Base-by-base conservation (phyloP, 2,797 vertebrate genomes). In the Tokudaia tokunoshimensis region DNA sequence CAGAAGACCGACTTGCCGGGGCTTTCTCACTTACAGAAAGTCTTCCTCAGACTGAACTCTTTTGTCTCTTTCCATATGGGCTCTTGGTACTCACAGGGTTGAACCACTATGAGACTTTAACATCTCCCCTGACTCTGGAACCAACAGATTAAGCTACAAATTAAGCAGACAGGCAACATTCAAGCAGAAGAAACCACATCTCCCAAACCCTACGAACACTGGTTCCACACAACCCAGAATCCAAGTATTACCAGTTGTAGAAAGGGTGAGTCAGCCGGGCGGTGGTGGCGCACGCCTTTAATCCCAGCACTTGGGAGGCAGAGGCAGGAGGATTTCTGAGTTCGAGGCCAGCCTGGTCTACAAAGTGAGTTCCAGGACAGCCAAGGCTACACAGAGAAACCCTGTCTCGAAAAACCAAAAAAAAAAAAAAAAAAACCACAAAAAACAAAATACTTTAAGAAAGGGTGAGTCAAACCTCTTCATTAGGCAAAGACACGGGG, bases 1-100 rank as follows among this genome's bases (percentile, higher is more conserved):
- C 41, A 82, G 85, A 97, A 92, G 80, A 95, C 87, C 0, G 1
- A 9, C 55, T 83, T 95, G 79, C 74, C 3, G 93, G 93, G 50
- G 59, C 59, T 44, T 29, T 50, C 76, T 92, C 89, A 89, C 79
- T 97, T 84, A 83, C 2, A 85, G 92, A 37, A 67, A 79, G 94
- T 14, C 13, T 63, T 34, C 61, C 78, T 85, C 59, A 57, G 63
- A 57, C 11, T 34, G 26, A 44, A 47, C 11, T 75, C 91, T 55
- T 81, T 2, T 9, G 4, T 37, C 78, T 34, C 86, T 72, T 63
- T 31, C 3, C 1, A 59, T 1, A 19, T 12, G n/a, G 57, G 50
- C 9, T 61, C 70, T 65, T 0, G 0, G 57, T 37, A 29, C 29
- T 26, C 24, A 37, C 29, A 91, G 4, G 9, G 67, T 31, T n/a